A percentile compares a stretch with the other conserved stretches of the same genome.
These are phyloP conservation scores for Eumerus sabulonum DNA, from an alignment of 2,888 invertebrate species.

Conservation along the genomic window DNA sequence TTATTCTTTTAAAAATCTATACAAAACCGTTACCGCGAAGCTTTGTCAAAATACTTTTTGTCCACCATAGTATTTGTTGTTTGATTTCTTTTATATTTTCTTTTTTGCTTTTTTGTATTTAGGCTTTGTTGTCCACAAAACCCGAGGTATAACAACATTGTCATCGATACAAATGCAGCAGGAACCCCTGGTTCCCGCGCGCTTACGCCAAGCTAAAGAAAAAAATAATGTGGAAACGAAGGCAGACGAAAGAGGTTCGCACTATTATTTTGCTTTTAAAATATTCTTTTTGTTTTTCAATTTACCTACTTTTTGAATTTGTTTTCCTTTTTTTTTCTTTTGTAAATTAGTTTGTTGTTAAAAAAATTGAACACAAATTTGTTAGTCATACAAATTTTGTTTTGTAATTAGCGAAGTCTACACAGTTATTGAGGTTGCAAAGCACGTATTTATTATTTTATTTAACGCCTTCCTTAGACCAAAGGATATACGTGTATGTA, in stretches of 20 bases:
- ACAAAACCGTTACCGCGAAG: too few species aligned
- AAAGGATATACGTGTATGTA: too few species aligned
- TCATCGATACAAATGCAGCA: conserved; percentile 81
- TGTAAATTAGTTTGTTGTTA: not conserved
- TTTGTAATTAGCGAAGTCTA: not conserved
- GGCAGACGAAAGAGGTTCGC: conserved; percentile 84
- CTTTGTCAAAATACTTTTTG: too few species aligned
- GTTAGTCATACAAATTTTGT: conserved; percentile 26
- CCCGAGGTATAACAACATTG: conserved; percentile 88
- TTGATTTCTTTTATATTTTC: conserved; percentile 21
- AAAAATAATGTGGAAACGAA: conserved; percentile 83
- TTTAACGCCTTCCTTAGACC: too few species aligned
- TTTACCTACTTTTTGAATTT: conserved; percentile 5
- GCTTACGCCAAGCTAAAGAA: conserved; percentile 83
- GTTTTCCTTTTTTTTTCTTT: conserved; percentile 10
- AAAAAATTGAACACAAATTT: conserved; percentile 20
- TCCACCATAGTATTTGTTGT: too few species aligned
- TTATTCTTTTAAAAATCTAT: too few species aligned
- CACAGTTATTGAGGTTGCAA: not conserved
- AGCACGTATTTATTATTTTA: conserved; percentile 21
- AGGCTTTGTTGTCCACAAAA: conserved; percentile 89
- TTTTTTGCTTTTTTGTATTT: conserved; percentile 42
- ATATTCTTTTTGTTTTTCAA: conserved; percentile 50
- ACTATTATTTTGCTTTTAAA: conserved; percentile 13
- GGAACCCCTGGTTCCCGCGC: conserved; percentile 82